Evolutionary conservation across 1,140 invertebrate genomes (phyloP).

Genomic region (Cecropterus lyciades): DNA sequence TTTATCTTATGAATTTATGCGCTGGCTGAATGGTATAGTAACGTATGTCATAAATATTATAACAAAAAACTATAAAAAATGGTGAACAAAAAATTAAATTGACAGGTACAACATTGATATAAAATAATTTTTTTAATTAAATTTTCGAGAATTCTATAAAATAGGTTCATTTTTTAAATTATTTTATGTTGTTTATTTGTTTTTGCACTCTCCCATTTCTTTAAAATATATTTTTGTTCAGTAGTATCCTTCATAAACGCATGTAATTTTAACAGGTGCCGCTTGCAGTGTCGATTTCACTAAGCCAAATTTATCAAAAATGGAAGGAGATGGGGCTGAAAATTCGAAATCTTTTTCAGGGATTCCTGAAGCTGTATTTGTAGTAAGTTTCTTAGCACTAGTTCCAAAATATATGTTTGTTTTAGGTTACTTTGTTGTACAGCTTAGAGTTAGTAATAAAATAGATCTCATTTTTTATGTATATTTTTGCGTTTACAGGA

Average conservation of each 20-base stretch:
- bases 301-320: conserved; percentile 44
- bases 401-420: background rate
- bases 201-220: background rate
- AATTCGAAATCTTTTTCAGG: conserved; percentile 88
- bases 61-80: too few relatives aligned
- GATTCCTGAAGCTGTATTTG: conserved; percentile 92
- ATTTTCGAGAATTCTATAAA: background rate
- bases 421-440: conserved; percentile 3
- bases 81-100: conserved; percentile 6
- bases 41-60: too few relatives aligned
- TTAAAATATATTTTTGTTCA: background rate
- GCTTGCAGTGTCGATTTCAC: conserved; percentile 15
- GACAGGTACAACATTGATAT: background rate
- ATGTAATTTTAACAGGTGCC: conserved; percentile 22
- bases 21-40: too few relatives aligned
- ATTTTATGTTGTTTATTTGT: background rate
- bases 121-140: background rate
- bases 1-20: too few relatives aligned
- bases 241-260: background rate
- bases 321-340: conserved; percentile 74
- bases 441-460: too few relatives aligned
- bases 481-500: conserved; percentile 86
- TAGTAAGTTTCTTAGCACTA: conserved; percentile 84
- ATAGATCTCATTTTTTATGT: too few relatives aligned
- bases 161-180: background rate